Evolutionary conservation across 2,888 invertebrate species (phyloP).

Genomic region (Axea sp.): DNA sequence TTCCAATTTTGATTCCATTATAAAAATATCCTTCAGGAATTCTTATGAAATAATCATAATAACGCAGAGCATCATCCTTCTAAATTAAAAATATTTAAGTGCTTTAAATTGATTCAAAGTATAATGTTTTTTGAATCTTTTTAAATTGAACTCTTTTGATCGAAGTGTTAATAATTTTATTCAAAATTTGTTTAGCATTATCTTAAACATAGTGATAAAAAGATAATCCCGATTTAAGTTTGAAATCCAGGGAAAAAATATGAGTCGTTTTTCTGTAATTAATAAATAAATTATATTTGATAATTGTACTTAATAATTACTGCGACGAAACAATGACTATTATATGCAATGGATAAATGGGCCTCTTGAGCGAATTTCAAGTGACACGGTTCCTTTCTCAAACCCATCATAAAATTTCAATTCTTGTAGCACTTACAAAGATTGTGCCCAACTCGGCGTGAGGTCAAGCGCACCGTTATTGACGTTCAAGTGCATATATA

Average conservation of each 20-base stretch:
- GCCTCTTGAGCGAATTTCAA: background rate
- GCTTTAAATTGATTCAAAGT: no score
- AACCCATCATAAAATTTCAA: conserved; percentile 19
- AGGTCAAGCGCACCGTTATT: conserved; percentile 41
- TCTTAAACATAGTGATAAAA: no score
- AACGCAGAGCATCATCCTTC: conserved; percentile 11
- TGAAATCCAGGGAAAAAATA: no score
- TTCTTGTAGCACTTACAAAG: conserved; percentile 23
- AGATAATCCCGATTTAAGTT: no score
- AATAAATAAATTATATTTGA: no score
- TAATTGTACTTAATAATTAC: no score
- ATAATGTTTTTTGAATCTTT: no score
- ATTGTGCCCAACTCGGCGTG: conserved; percentile 13
- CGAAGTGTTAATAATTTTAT: no score
- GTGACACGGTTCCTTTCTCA: conserved; percentile 1
- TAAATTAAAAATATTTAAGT: conserved; percentile 26
- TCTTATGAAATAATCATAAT: conserved; percentile 37
- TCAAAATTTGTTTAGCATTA: no score
- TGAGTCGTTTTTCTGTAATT: no score
- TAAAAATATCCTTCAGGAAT: conserved; percentile 26
- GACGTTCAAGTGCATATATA: conserved; percentile 41
- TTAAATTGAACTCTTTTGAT: no score
- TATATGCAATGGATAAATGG: background rate
- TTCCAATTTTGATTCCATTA: conserved; percentile 46
- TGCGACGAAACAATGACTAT: background rate